Percentiles rank a stretch among this genome's conserved stretches.
Conservation (phyloP, 1,140 invertebrate species). For the Archivesica marissinica region DNA sequence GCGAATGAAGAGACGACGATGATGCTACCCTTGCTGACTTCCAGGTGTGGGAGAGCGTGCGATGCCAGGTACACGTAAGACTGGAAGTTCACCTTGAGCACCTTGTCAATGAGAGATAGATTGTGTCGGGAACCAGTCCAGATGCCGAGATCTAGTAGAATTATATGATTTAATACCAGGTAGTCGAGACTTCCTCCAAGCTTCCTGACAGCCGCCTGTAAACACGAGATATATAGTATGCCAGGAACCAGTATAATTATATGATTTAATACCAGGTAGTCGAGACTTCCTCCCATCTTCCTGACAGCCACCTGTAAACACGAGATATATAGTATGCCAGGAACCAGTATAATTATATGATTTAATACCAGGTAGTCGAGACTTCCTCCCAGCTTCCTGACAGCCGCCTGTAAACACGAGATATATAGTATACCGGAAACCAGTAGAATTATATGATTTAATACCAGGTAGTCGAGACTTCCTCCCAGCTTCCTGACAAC, state of each 20-base stretch:
- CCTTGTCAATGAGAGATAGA: conserved; percentile 68
- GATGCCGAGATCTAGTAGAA: conserved; percentile 67
- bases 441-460: conserved; percentile 79
- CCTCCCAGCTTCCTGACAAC: conserved; percentile 72
- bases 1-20: conserved; percentile 79
- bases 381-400: conserved; percentile 69
- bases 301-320: conserved; percentile 70
- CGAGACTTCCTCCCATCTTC: conserved; percentile 75
- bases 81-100: conserved; percentile 79
- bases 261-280: conserved; percentile 80
- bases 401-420: conserved; percentile 71
- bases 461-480: conserved; percentile 76
- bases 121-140: conserved; percentile 76
- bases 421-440: too few species aligned
- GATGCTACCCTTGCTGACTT: conserved; percentile 72
- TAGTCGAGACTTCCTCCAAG: conserved; percentile 78
- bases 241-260: conserved; percentile 74
- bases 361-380: conserved; percentile 81
- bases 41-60: conserved; percentile 74
- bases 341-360: too few species aligned
- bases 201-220: conserved; percentile 69
- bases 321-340: too few species aligned
- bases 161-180: conserved; percentile 80
- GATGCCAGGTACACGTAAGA: conserved; percentile 81
- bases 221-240: too few species aligned